A percentile compares a stretch with the other conserved stretches of the same genome.
Conservation (phyloP, 1,140 invertebrate genomes). For the Heliconius nattereri region DNA sequence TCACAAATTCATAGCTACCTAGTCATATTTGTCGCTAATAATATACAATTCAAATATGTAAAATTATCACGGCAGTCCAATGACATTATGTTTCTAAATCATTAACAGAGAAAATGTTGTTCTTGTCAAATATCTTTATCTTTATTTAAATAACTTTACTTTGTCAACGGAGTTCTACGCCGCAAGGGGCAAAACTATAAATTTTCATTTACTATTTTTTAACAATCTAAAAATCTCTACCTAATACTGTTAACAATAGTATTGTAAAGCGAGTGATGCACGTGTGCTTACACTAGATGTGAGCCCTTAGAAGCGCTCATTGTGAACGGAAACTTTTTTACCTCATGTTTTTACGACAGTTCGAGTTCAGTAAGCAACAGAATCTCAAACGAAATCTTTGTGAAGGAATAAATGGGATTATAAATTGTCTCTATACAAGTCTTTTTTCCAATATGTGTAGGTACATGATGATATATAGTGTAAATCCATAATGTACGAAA, state of each 20-base stretch:
- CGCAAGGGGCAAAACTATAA: neutral
- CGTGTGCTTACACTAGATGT: slow-evolving; percentile 25
- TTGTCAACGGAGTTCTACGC: neutral
- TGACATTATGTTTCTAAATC: no score
- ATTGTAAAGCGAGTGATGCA: slow-evolving; percentile 22
- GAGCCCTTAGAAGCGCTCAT: slow-evolving; percentile 42
- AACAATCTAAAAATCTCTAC: neutral
- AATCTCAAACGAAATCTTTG: slow-evolving; percentile 28
- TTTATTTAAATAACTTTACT: no score
- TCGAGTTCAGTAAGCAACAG: slow-evolving; percentile 42
- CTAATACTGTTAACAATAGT: slow-evolving; percentile 10
- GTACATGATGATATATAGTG: no score
- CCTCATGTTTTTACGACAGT: slow-evolving; percentile 40
- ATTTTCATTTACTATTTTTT: neutral
- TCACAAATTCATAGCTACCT: no score
- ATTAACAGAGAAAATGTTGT: no score
- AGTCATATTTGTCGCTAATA: no score
- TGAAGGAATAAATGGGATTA: slow-evolving; percentile 22
- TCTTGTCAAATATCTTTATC: no score
- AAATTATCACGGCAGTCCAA: no score
- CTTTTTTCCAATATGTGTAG: no score
- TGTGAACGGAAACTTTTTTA: slow-evolving; percentile 49
- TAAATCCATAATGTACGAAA: no score
- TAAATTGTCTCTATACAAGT: slow-evolving; percentile 24
- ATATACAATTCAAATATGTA: no score